These are phyloP conservation scores for Sitta europaea DNA, from an alignment of 2,113 vertebrate genomes.

Conservation along the genomic window DNA sequence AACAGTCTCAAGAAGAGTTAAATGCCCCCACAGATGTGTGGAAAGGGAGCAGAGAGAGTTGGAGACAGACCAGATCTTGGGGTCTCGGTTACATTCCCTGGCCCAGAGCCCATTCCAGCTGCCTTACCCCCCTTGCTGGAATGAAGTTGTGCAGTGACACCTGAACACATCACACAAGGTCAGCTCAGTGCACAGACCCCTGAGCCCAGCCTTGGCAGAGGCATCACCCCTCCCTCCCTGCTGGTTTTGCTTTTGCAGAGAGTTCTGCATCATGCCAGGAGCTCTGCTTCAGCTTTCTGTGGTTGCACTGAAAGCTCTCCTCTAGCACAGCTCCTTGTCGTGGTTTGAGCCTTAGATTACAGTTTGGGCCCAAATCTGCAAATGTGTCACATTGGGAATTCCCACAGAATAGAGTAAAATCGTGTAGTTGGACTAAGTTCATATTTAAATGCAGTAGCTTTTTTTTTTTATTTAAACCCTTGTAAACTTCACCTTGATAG, in stretches of 20 bases:
- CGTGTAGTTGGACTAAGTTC: neutral
- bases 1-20: neutral
- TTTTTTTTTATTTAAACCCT: neutral
- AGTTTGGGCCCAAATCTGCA: neutral
- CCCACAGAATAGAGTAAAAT: neutral
- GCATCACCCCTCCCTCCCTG: neutral
- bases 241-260: neutral
- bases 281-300: neutral
- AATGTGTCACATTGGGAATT: neutral
- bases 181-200: neutral
- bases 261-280: neutral
- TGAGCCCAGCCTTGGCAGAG: neutral
- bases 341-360: neutral
- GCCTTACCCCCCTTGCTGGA: neutral
- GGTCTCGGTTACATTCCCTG: neutral
- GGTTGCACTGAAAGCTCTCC: neutral
- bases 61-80: neutral
- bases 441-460: neutral
- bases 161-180: neutral
- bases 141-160: accelerated
- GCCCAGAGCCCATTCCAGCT: accelerated
- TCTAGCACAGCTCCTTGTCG: neutral
- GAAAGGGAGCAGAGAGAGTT: neutral
- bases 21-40: neutral
- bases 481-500: neutral